Conservation (phyloP, 2,113 vertebrate genomes). For the Crotalus helleri region DNA sequence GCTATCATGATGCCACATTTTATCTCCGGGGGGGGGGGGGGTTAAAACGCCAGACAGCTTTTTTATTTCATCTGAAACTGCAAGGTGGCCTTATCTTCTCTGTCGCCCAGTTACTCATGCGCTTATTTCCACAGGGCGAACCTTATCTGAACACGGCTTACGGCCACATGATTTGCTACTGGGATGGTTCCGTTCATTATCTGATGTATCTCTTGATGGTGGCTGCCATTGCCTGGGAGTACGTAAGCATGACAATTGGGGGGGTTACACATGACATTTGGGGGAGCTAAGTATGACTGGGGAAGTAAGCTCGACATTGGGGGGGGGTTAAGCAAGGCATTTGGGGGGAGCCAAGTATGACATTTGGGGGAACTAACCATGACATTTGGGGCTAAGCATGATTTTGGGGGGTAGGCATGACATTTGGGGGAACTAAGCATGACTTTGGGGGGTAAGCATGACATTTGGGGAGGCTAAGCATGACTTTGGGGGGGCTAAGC, state of each 20-base stretch:
- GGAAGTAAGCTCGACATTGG: not conserved
- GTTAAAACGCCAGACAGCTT: not conserved
- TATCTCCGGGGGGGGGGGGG: not conserved
- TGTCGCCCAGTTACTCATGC: fast-evolving
- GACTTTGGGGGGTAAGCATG: no score
- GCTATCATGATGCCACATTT: not conserved
- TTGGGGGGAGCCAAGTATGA: not conserved
- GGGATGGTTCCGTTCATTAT: slow-evolving; percentile 93
- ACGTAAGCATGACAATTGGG: slow-evolving; percentile 48
- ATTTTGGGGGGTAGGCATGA: no score
- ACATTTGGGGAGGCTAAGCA: no score
- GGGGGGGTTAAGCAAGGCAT: not conserved
- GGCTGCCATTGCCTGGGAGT: slow-evolving; percentile 94
- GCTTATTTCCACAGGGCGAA: slow-evolving; percentile 72
- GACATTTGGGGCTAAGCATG: not conserved
- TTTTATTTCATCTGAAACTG: not conserved
- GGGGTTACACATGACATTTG: not conserved
- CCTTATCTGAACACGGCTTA: slow-evolving; percentile 89
- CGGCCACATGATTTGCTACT: slow-evolving; percentile 91
- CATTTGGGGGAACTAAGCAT: no score
- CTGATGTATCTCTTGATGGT: slow-evolving; percentile 95
- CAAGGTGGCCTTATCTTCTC: not conserved
- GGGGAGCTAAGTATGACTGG: no score
- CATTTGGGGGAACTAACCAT: not conserved
- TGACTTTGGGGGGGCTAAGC: no score